Conservation (phyloP, 2,888 invertebrate species). For the Diarsia mendica region DNA sequence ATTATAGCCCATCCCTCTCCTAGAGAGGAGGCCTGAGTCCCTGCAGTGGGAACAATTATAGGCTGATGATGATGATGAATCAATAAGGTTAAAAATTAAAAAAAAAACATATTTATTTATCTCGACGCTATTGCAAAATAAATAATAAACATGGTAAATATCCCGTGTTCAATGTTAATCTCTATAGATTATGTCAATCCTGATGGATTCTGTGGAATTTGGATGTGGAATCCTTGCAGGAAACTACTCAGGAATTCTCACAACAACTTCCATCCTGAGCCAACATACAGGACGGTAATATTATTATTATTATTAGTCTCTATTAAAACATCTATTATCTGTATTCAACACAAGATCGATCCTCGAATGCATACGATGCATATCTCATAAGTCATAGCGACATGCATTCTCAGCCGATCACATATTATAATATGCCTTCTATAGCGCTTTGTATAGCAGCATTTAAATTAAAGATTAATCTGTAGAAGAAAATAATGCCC, state of each 20-base stretch:
- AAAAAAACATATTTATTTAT: no score
- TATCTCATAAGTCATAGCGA: slow-evolving; percentile 59
- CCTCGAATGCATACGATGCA: slow-evolving; percentile 40
- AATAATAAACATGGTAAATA: no score
- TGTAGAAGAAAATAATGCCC: slow-evolving; percentile 67
- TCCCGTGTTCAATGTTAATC: no score
- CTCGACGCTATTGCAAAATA: no score
- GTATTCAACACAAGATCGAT: slow-evolving; percentile 54
- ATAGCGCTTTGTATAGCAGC: slow-evolving; percentile 54
- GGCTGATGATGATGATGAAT: no score
- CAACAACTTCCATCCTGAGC: background rate
- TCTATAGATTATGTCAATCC: background rate
- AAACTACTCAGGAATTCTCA: background rate
- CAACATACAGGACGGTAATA: background rate
- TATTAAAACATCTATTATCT: slow-evolving; percentile 37
- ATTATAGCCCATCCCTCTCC: no score
- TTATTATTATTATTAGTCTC: slow-evolving; percentile 23
- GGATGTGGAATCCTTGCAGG: background rate
- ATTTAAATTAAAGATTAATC: slow-evolving; percentile 80
- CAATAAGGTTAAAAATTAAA: no score
- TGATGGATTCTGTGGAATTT: no score
- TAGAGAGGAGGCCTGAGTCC: no score
- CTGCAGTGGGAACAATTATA: no score
- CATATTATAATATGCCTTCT: slow-evolving; percentile 52
- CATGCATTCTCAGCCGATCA: slow-evolving; percentile 49